Base-by-base conservation (phyloP, 2,888 invertebrate species). In the Melanchra persicariae region DNA sequence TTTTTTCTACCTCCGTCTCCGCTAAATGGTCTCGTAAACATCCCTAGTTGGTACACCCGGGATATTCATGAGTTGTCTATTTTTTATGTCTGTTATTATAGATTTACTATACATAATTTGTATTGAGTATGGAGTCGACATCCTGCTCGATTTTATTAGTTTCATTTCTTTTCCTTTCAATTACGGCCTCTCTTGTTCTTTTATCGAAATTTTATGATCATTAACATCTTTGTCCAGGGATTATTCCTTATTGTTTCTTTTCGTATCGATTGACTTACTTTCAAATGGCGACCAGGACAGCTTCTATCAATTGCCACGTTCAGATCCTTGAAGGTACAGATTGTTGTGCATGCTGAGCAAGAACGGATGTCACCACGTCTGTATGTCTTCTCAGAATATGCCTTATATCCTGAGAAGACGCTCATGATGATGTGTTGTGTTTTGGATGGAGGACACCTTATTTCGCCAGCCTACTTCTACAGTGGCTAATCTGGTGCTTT, bases 31-130 rank as follows among this genome's bases (percentile, higher is more conserved):
- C 6, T 34, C n/a, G 10, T 4, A 19, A 19, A 57, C 57, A 57
- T 22, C 37, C 22, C 57, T 57, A 57, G 37, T 22, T 69, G 30
- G 43, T 73, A 58, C 60, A 58, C 70, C 37, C 51, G 6, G 58
- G 54, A 62, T 76, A 68, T 68, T 62, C 76, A 75, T 79, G 71
- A 77, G 54, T 58, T 62, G 40, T 57, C 26, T 70, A 64, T 68
- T 80, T 79, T 77, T 80, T 83, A 76, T 64, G 45, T 51, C 37
- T 54, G 58, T 64, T 72, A 74, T 78, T 78, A 82, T 73, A 24
- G 70, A 71, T 82, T 82, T 63, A 76, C 66, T 81, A 64, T 64
- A 63, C 51, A 57, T 81, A 59, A 76, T 81, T 81, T 69, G 37
- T 45, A 58, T 60, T 70, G 57, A 57, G 52, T 64, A 74, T 61